Evolutionary conservation across 92 coral and sea anemone genomes (phyloP).

Genomic region (Bergia sp.): DNA sequence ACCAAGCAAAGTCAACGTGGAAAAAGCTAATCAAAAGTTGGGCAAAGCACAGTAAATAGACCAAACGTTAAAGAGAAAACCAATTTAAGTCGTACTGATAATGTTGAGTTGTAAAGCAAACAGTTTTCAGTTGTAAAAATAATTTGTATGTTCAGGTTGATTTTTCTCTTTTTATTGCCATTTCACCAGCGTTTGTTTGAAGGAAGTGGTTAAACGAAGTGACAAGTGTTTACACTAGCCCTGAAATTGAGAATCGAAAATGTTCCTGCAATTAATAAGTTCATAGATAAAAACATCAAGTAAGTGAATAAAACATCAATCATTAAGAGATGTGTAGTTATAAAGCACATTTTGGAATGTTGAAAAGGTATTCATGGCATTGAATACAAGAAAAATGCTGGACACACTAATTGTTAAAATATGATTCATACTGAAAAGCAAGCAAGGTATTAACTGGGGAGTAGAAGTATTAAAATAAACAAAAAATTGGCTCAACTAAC

Average conservation of each 20-base stretch:
- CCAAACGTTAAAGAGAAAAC: not conserved
- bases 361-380: not conserved
- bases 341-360: not conserved
- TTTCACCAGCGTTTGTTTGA: not conserved
- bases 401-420: no score
- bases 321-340: not conserved
- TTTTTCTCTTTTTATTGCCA: not conserved
- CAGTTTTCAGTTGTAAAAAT: not conserved
- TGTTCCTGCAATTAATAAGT: not conserved
- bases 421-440: not conserved
- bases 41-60: not conserved
- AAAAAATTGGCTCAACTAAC: not conserved
- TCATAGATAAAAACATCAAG: not conserved
- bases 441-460: no score
- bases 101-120: not conserved
- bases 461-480: no score
- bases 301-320: not conserved
- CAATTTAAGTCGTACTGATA: not conserved
- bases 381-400: not conserved
- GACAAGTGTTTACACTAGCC: constrained; percentile 12
- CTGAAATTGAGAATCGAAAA: constrained; percentile 5
- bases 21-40: not conserved
- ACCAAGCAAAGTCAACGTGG: not conserved
- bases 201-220: not conserved
- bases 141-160: not conserved